These are phyloP conservation scores for Etheostoma nigrum DNA, from an alignment of 2,797 vertebrate species.

Conservation along the genomic window DNA sequence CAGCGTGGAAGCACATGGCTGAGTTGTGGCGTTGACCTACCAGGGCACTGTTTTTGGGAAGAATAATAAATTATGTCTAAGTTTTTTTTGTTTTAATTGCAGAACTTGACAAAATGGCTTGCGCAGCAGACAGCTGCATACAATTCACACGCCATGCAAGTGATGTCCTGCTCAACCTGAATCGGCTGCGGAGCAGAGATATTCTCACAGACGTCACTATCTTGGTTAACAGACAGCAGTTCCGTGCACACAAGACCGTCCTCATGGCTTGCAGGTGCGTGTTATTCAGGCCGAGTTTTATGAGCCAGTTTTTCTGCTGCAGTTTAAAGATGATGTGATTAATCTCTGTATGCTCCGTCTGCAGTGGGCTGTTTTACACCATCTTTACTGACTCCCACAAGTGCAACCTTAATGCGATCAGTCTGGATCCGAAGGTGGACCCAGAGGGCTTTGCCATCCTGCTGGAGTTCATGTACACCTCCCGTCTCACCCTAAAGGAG, in stretches of 20 bases:
- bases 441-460: conserved; percentile 97
- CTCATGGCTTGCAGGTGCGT: conserved; percentile 99
- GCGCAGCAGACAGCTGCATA: conserved; percentile 97
- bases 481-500: conserved; percentile 94
- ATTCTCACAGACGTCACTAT: conserved; percentile 98
- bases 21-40: background rate
- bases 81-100: conserved; percentile 20
- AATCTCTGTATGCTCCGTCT: conserved; percentile 33
- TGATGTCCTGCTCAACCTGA: conserved; percentile 98
- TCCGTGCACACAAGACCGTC: conserved; percentile 98
- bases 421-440: conserved; percentile 96
- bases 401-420: conserved; percentile 96
- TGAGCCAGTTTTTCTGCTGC: background rate
- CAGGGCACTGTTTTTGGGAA: background rate
- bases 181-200: conserved; percentile 94
- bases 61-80: conserved; percentile 15
- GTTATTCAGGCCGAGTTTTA: background rate
- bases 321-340: conserved; percentile 15
- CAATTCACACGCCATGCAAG: conserved; percentile 98
- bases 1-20: background rate
- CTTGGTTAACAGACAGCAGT: conserved; percentile 96
- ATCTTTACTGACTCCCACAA: conserved; percentile 99
- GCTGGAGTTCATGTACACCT: conserved; percentile 99
- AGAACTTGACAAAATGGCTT: conserved; percentile 93
- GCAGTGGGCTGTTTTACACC: conserved; percentile 96